phyloP scores from a whole-genome alignment of 2,888 invertebrate genomes.

The Gymnocheta viridis region DNA sequence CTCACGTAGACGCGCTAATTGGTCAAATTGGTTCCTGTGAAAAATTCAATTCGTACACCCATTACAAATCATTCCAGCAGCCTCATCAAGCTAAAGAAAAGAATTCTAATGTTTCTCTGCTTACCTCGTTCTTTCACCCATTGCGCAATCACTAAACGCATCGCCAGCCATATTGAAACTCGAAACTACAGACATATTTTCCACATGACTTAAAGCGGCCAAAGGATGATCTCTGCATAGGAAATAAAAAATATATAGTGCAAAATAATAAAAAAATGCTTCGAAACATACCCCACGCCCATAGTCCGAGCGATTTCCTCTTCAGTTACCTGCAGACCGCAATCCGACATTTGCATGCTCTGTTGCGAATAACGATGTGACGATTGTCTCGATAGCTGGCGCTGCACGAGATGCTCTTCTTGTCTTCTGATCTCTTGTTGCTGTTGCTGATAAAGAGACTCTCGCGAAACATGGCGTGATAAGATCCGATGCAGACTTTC shows the following conservation, averaged over 20 bases:
- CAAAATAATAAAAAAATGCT: no score
- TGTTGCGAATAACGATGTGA: slow-evolving; percentile 90
- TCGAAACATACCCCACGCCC: slow-evolving; percentile 84
- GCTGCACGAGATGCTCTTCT: slow-evolving; percentile 82
- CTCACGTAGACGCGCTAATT: slow-evolving; percentile 90
- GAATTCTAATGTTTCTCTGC: neutral
- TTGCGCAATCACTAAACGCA: slow-evolving; percentile 82
- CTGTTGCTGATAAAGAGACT: slow-evolving; percentile 85
- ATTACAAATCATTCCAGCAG: no score
- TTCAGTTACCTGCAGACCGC: slow-evolving; percentile 94
- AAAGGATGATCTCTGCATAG: slow-evolving; percentile 89
- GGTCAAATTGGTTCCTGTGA: slow-evolving; percentile 86
- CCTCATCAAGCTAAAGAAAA: no score
- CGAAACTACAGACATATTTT: slow-evolving; percentile 91
- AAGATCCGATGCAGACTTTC: slow-evolving; percentile 87
- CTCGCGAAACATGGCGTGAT: slow-evolving; percentile 84
- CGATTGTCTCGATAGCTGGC: slow-evolving; percentile 73
- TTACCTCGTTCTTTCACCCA: slow-evolving; percentile 82
- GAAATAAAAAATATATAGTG: neutral
- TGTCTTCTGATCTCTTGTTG: slow-evolving; percentile 83
- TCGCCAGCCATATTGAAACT: slow-evolving; percentile 86
- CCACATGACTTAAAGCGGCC: slow-evolving; percentile 94
- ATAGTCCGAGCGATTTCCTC: slow-evolving; percentile 95
- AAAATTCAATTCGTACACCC: no score
- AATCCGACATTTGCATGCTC: slow-evolving; percentile 87